A percentile compares a stretch with the other conserved stretches of the same genome.
These are phyloP conservation scores for Mechanitis messenoides DNA, from an alignment of 2,888 invertebrate species.

Conservation along the genomic window DNA sequence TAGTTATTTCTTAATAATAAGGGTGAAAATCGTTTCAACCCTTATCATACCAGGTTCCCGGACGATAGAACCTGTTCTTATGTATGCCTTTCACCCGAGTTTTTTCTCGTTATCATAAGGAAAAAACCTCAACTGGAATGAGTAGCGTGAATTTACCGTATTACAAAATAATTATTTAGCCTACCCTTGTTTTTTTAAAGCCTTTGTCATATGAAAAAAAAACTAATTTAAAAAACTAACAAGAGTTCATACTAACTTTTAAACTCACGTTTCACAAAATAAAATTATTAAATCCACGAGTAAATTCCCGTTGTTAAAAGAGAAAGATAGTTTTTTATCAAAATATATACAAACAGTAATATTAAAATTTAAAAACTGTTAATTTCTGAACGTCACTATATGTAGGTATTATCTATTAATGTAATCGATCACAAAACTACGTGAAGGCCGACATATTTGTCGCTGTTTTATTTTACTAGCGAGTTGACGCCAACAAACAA, in stretches of 20 bases:
- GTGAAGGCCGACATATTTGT: constrained; percentile 11
- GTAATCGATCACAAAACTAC: constrained; percentile 13
- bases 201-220: background rate
- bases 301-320: too few species aligned
- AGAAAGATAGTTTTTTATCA: too few species aligned
- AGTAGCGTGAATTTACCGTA: background rate
- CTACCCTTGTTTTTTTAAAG: background rate
- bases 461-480: background rate
- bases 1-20: background rate
- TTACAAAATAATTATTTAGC: constrained; percentile 8
- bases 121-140: constrained; percentile 34
- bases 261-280: too few species aligned
- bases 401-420: background rate
- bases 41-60: constrained; percentile 41
- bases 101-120: constrained; percentile 41
- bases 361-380: too few species aligned
- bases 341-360: too few species aligned
- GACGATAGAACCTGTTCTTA: constrained; percentile 54
- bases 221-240: too few species aligned
- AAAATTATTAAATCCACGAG: too few species aligned
- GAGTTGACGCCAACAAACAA: background rate
- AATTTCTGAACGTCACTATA: too few species aligned
- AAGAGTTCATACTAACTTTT: too few species aligned
- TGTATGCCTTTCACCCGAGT: constrained; percentile 48
- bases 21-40: constrained; percentile 11